Evolutionary conservation across 2,797 vertebrate species (phyloP), one percentile per base, ranked within the genome.

Genomic region (Malurus splendens): DNA sequence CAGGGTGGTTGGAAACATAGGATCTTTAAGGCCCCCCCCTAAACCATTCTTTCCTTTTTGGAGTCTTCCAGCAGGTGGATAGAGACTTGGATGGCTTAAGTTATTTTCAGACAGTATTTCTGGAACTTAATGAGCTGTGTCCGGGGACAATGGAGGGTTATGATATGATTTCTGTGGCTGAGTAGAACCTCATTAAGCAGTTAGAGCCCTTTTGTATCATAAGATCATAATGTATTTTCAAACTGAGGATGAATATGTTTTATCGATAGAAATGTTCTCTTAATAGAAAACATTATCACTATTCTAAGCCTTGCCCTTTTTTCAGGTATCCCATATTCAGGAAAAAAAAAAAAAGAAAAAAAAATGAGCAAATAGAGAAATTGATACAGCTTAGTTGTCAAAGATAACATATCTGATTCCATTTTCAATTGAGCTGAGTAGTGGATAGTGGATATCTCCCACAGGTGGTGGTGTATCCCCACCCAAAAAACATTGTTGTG

Each of bases 111-210:
- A 23, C 7, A 42, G 56, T 72, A 82, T 78, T 93, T 89, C 87
- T 83, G 75, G 74, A 88, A 86, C 17, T 75, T 93, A 88, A 91
- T 93, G 80, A 92, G 20, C 62, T 64, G 54, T 54, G 41, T 90
- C 72, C 62, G 71, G 56, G 36, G 48, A 87, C 60, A 92, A 67
- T 76, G 70, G 61, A 92, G 84, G 90, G 54, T 83, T 93, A 47
- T 61, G 75, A 73, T 77, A 86, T 62, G 60, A 82, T 25, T 93
- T 30, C 48, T 82, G 42, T 87, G 75, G 68, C 92, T 91, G 90
- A 93, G 77, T 84, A 67, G 55, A 86, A 93, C 9, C n/a, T 88
- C 64, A 88, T 89, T 92, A 90, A 84, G 76, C 56, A 87, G 82
- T 82, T 73, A 76, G 73, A 87, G 59, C 7, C 38, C 44, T 87